Conservation (phyloP, 2,113 vertebrate genomes). For the Chionis minor region DNA sequence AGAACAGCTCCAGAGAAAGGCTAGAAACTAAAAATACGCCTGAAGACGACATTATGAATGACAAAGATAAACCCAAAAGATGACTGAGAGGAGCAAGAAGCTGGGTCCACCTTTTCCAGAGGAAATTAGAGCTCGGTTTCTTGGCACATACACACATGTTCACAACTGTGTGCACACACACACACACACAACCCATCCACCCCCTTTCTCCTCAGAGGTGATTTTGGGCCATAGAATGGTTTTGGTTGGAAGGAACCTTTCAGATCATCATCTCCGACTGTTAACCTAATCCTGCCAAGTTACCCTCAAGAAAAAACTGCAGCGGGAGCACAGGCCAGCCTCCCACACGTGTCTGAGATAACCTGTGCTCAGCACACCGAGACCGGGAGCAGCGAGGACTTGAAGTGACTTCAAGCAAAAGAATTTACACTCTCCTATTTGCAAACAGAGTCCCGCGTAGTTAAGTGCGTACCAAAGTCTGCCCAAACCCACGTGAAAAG, state of each 20-base stretch:
- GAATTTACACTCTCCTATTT: not conserved
- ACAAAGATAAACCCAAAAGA: not conserved
- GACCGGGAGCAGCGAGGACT: not conserved
- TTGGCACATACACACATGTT: accelerated
- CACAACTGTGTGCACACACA: accelerated
- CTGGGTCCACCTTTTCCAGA: slow-evolving; percentile 3
- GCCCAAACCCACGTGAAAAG: not conserved
- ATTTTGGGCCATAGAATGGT: not conserved
- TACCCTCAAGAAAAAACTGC: not conserved
- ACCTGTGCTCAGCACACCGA: not conserved
- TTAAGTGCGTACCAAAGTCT: not conserved
- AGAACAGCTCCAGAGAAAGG: not conserved
- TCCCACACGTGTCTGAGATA: not conserved
- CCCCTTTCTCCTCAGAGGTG: not conserved
- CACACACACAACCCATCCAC: not conserved
- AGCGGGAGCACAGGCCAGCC: not conserved
- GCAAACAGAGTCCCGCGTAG: not conserved
- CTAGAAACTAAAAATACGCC: slow-evolving; percentile 16
- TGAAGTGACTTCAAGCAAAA: not conserved
- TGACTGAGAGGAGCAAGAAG: not conserved
- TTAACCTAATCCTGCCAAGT: not conserved
- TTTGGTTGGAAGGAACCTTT: not conserved
- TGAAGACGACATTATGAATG: not conserved
- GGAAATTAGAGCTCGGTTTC: not conserved
- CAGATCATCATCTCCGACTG: not conserved